Percentiles rank a stretch among this genome's conserved stretches.
phyloP scores from a whole-genome alignment of 2,113 vertebrate species.

The Larimichthys polyactis region DNA sequence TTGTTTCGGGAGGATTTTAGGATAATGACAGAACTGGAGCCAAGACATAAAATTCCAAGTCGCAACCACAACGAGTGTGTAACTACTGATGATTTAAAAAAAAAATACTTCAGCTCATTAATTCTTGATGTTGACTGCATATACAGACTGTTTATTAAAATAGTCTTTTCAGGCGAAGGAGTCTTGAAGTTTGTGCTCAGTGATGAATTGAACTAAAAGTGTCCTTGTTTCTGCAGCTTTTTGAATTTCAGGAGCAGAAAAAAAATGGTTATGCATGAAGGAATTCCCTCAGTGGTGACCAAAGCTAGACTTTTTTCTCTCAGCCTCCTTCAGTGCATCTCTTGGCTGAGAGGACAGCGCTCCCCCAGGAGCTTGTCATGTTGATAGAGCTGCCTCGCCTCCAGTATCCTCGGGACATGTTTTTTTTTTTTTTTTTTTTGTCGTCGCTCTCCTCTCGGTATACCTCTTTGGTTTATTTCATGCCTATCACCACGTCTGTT shows the following conservation, averaged over 20 bases:
- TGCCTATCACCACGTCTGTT: conserved; percentile 42
- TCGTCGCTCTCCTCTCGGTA: not conserved
- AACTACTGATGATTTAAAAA: not conserved
- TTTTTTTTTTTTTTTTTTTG: not conserved
- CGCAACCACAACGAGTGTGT: too few relatives aligned
- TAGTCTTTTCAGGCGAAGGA: not conserved
- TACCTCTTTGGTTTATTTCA: conserved; percentile 57
- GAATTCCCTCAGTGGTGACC: conserved; percentile 59
- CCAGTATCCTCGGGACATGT: conserved; percentile 45
- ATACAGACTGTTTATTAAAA: too few relatives aligned
- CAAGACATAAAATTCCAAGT: too few relatives aligned
- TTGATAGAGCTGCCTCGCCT: conserved; percentile 55
- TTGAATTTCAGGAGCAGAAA: conserved; percentile 18
- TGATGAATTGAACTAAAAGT: not conserved
- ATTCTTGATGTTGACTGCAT: not conserved
- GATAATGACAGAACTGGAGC: too few relatives aligned
- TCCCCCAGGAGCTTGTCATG: conserved; percentile 45
- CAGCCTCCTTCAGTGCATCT: conserved; percentile 28
- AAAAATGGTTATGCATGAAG: too few relatives aligned
- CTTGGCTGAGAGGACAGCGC: conserved; percentile 39
- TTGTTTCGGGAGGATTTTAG: too few relatives aligned
- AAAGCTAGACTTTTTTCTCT: conserved; percentile 21
- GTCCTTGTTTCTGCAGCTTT: conserved; percentile 11
- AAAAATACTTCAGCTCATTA: too few relatives aligned
- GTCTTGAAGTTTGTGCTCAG: not conserved